Conservation (phyloP, 2,888 invertebrate species). For the Andrena trimmerana region DNA sequence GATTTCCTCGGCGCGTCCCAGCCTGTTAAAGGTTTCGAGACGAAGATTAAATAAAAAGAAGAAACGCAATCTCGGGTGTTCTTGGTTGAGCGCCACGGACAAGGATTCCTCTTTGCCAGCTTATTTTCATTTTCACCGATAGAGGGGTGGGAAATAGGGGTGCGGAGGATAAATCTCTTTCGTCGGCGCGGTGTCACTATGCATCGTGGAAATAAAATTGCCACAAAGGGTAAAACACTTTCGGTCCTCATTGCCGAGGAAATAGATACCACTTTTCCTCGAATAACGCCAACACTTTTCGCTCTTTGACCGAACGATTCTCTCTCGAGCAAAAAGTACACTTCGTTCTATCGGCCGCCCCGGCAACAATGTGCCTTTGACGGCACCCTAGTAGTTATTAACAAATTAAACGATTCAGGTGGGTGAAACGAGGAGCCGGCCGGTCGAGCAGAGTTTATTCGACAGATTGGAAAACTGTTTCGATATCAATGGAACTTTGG, state of each 20-base stretch:
- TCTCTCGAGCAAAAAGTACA: not conserved
- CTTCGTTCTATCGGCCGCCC: not conserved
- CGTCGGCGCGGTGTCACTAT: not conserved
- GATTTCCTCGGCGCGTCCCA: not conserved
- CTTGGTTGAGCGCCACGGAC: not conserved
- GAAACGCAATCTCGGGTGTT: constrained; percentile 1
- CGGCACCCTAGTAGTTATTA: constrained; percentile 5
- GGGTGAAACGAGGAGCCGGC: not conserved
- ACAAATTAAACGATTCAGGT: constrained; percentile 7
- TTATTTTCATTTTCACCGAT: not conserved
- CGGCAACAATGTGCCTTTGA: not conserved
- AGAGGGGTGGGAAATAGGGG: not conserved
- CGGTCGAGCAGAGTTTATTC: constrained; percentile 3
- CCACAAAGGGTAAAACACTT: not conserved
- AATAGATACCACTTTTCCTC: not conserved
- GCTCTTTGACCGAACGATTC: not conserved
- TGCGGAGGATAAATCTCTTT: constrained; percentile 23
- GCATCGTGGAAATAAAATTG: not conserved
- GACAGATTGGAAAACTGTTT: constrained; percentile 33
- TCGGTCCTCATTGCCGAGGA: not conserved
- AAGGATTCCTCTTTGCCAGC: not conserved
- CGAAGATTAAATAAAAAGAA: constrained; percentile 30
- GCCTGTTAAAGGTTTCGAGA: not conserved
- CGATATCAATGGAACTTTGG: constrained; percentile 27
- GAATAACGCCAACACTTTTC: not conserved